Conservation (phyloP, 2,797 vertebrate species). For the Pseudopleuronectes americanus region DNA sequence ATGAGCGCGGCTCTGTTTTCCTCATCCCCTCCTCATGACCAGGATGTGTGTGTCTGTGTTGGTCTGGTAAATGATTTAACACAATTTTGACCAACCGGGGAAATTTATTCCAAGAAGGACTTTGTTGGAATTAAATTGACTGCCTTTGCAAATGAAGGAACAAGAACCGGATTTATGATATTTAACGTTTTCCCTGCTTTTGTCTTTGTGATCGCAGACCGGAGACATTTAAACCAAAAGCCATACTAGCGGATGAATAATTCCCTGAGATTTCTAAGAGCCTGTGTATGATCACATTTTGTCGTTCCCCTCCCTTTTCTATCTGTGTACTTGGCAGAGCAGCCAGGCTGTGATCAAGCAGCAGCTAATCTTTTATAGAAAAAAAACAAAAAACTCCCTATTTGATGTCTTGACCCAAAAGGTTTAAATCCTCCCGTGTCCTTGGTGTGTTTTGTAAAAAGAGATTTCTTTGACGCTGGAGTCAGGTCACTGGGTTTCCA, state of each 20-base stretch:
- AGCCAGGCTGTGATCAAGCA: conserved; percentile 61
- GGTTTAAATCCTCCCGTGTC: conserved; percentile 62
- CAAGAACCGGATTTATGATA: conserved; percentile 2
- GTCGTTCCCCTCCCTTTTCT: conserved; percentile 44
- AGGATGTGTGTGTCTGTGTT: conserved; percentile 30
- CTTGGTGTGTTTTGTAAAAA: conserved; percentile 61
- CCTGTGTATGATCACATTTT: conserved; percentile 48
- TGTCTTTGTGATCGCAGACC: conserved; percentile 19
- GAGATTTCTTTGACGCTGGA: conserved; percentile 45
- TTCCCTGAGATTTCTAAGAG: conserved; percentile 47
- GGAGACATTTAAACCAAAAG: conserved; percentile 49
- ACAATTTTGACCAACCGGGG: not conserved
- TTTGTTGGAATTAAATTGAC: not conserved
- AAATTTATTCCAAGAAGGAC: not conserved
- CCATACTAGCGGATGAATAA: conserved; percentile 34
- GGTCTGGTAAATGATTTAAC: conserved; percentile 8
- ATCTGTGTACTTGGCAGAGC: conserved; percentile 63
- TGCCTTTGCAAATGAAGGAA: not conserved
- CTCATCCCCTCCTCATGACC: conserved; percentile 21
- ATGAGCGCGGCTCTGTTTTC: conserved; percentile 31
- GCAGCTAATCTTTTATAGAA: conserved; percentile 71
- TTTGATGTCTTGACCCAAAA: conserved; percentile 68
- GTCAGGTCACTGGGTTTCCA: conserved; percentile 22
- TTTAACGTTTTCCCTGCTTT: conserved; percentile 15
- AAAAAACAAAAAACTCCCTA: conserved; percentile 33